phyloP scores from a whole-genome alignment of 1,140 invertebrate genomes.

The Heliothis subflexa region DNA sequence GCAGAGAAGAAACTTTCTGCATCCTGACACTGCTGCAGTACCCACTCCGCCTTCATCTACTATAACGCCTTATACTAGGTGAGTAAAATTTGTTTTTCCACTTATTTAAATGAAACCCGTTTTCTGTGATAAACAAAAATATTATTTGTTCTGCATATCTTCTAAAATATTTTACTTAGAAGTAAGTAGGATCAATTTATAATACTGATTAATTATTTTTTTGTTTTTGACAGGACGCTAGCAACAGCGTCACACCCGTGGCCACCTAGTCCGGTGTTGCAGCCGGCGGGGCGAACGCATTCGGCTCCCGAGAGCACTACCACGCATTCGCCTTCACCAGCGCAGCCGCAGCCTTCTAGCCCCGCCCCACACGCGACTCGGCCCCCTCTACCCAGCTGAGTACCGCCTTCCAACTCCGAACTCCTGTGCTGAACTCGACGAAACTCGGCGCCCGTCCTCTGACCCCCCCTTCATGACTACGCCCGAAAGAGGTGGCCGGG shows the following conservation, averaged over 20 bases:
- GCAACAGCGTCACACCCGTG: constrained; percentile 88
- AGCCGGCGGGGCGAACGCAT: constrained; percentile 90
- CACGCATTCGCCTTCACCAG: constrained; percentile 79
- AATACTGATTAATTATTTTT: neutral
- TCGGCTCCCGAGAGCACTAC: constrained; percentile 90
- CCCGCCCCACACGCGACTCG: constrained; percentile 75
- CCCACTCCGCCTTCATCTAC: constrained; percentile 76
- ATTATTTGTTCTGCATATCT: too few relatives aligned
- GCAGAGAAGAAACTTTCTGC: constrained; percentile 93
- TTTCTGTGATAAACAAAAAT: too few relatives aligned
- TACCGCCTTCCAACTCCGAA: constrained; percentile 86
- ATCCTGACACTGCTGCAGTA: constrained; percentile 92
- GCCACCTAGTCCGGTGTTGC: constrained; percentile 91
- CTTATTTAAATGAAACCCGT: too few relatives aligned
- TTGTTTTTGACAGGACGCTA: constrained; percentile 82
- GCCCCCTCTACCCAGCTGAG: constrained; percentile 85
- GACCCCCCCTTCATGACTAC: constrained; percentile 70
- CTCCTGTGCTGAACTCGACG: constrained; percentile 86
- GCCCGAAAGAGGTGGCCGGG: constrained; percentile 68
- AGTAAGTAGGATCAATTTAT: neutral
- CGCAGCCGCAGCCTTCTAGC: constrained; percentile 67
- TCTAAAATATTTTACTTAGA: too few relatives aligned
- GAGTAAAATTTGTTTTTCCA: neutral
- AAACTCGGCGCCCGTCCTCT: constrained; percentile 84
- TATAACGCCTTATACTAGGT: constrained; percentile 78